Conservation (phyloP, 2,113 vertebrate genomes). For the Mustelus asterias region DNA sequence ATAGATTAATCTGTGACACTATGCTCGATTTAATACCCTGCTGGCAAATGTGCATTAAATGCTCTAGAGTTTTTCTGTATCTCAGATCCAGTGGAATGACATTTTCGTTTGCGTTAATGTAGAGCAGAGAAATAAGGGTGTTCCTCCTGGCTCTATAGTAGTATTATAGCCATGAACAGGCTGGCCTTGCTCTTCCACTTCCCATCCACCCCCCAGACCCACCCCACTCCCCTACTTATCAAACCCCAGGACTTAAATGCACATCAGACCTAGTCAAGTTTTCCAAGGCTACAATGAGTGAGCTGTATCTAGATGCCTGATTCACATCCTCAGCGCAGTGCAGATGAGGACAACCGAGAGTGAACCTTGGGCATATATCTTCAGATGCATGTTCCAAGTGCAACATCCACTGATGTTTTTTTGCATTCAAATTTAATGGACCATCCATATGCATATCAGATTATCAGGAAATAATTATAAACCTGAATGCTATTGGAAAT, state of each 20-base stretch:
- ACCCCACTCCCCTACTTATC: neutral
- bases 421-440: neutral
- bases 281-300: neutral
- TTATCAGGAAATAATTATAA: neutral
- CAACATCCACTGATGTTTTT: neutral
- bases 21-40: neutral
- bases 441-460: neutral
- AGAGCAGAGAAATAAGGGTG: neutral
- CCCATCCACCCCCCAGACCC: too few relatives aligned
- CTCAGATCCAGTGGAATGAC: neutral
- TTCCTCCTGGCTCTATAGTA: neutral
- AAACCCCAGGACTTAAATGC: neutral
- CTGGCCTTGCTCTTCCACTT: neutral
- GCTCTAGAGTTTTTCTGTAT: neutral
- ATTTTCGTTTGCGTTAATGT: neutral
- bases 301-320: neutral
- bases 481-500: conserved; percentile 6
- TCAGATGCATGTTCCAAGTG: neutral
- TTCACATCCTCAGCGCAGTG: neutral
- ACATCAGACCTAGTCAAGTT: neutral
- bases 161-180: neutral
- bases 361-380: neutral
- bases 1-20: neutral
- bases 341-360: neutral
- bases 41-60: neutral